Evolutionary conservation across 2,797 vertebrate genomes (phyloP), one percentile per base, ranked within the genome.

Genomic region (Aulostomus chinensis): DNA sequence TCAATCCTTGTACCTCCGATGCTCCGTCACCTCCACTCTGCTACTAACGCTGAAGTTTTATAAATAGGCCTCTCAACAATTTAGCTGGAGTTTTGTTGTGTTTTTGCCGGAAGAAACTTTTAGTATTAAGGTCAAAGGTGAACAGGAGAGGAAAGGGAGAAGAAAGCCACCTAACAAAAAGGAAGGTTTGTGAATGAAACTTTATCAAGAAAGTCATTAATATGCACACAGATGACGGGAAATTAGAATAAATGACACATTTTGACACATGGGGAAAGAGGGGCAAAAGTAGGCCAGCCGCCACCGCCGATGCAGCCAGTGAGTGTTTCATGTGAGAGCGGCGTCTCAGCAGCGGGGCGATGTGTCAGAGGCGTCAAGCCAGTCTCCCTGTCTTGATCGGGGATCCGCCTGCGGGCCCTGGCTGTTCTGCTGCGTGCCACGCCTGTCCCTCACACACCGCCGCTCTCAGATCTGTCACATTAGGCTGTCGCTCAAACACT

Each of bases 391-490:
- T 53, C 59, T 59, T 60, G 68, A 87, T 58, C 43, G 56, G 68
- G 73, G 78, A 83, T 80, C 56, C 71, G 69, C 77, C 78, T n/a
- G 39, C 3, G 33, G 76, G 81, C 70, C 65, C 60, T 42, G 2
- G 25, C 76, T 85, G 83, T 76, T 75, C 62, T 33, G n/a, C 73
- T 7, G 63, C 31, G 43, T 30, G 55, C 83, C 78, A 86, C 67
- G 85, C 79, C 78, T 83, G 81, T 84, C 75, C 79, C 73, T 87
- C 85, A 87, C 80, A 83, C 75, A 9, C 69, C 39, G 47, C 68
- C 25, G 40, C 78, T 76, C 75, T 75, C 72, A 63, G 58, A 80
- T 74, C 58, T 78, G 78, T 77, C 79, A 80, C 80, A 73, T 84
- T 80, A 80, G 52, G 71, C 43, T 42, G 72, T 74, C 71, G 61